Conservation (phyloP, 2,113 vertebrate species). For the pig (Sus scrofa) region DNA sequence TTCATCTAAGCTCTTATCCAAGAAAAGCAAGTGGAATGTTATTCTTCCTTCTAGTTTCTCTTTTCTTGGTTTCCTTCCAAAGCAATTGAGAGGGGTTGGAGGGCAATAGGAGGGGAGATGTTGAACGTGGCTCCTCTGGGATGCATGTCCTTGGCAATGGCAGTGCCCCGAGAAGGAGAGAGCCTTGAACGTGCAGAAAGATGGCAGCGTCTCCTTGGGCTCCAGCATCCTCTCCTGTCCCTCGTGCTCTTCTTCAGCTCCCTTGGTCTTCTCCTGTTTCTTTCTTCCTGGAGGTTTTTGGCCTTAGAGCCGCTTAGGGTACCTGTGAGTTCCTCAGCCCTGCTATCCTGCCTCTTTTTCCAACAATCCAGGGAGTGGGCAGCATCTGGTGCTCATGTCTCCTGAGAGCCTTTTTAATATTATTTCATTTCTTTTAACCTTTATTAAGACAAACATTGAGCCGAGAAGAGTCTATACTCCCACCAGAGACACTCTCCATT, state of each 20-base stretch:
- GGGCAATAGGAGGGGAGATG: background rate
- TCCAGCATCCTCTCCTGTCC: background rate
- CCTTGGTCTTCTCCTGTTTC: background rate
- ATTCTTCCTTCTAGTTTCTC: constrained; percentile 59
- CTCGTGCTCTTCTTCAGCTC: background rate
- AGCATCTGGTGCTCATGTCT: constrained; percentile 70
- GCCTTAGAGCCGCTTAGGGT: background rate
- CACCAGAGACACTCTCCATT: constrained; percentile 79
- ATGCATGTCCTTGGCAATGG: rapidly evolving
- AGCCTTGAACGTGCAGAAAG: background rate
- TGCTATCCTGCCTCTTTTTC: background rate
- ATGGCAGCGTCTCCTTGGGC: background rate
- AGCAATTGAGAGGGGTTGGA: constrained; percentile 61
- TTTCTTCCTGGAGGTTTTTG: constrained; percentile 11
- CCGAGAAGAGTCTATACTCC: constrained; percentile 76
- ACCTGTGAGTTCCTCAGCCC: background rate
- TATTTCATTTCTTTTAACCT: constrained; percentile 86
- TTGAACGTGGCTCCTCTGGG: background rate
- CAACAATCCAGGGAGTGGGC: constrained; percentile 2
- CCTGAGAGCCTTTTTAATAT: constrained; percentile 82
- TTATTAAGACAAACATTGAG: constrained; percentile 85
- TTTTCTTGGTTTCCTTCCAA: constrained; percentile 74
- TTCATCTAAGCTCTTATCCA: constrained; percentile 62
- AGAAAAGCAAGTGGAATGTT: constrained; percentile 62
- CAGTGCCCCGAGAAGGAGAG: background rate